These are phyloP conservation scores for Calidris pygmaea DNA, from an alignment of 2,113 vertebrate genomes.

Conservation along the genomic window DNA sequence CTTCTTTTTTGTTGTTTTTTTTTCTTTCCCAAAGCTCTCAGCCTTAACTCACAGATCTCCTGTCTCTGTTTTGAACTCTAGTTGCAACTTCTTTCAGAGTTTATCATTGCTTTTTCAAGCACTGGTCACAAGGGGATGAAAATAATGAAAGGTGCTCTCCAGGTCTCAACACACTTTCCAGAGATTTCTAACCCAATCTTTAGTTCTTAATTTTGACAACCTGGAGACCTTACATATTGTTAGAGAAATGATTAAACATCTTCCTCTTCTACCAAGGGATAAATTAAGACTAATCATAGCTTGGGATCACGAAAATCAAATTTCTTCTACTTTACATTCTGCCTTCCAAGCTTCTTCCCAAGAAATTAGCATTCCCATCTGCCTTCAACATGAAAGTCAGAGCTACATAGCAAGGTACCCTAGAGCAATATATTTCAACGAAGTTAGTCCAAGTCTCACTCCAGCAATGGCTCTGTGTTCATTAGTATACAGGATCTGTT, in stretches of 20 bases:
- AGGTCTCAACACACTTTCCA: constrained; percentile 6
- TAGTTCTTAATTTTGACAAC: constrained; percentile 18
- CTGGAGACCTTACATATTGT: neutral
- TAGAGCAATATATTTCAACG: neutral
- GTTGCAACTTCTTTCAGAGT: constrained; percentile 5
- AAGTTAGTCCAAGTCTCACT: neutral
- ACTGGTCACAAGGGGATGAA: neutral
- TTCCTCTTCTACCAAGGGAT: constrained; percentile 19
- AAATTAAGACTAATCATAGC: constrained; percentile 46
- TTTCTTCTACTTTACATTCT: constrained; percentile 31
- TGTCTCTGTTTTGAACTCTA: neutral
- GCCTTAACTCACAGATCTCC: neutral
- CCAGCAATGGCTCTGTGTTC: neutral
- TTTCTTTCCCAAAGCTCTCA: neutral
- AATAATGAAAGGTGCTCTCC: constrained; percentile 26
- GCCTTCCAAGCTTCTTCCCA: neutral
- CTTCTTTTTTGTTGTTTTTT: neutral
- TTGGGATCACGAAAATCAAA: neutral
- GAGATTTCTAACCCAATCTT: constrained; percentile 24
- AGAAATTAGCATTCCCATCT: constrained; percentile 23
- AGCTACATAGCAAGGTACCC: neutral
- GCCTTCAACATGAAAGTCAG: neutral
- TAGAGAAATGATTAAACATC: constrained; percentile 32
- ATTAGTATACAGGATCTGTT: constrained; percentile 11
- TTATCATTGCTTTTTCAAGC: constrained; percentile 4